These are phyloP conservation scores for Paedocypris micromegethes DNA, from an alignment of 2,797 vertebrate genomes.

Conservation along the genomic window DNA sequence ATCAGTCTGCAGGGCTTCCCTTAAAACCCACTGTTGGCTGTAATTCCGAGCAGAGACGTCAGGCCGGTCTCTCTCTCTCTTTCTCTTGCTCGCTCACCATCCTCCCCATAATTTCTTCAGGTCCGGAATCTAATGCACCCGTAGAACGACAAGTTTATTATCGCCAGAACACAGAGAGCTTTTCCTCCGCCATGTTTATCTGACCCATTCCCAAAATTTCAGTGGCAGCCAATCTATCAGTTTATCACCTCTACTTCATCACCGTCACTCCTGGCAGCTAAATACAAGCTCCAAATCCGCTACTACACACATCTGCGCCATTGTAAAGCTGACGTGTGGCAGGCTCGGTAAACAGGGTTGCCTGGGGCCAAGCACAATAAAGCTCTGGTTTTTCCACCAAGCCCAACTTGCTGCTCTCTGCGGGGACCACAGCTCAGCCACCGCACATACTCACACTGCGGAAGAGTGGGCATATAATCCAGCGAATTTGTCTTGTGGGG, in stretches of 20 bases:
- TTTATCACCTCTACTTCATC: constrained; percentile 83
- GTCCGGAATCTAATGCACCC: constrained; percentile 52
- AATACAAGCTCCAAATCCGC: constrained; percentile 79
- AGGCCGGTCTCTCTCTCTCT: constrained; percentile 31
- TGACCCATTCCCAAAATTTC: constrained; percentile 78
- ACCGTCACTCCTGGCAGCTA: constrained; percentile 81
- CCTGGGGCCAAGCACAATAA: constrained; percentile 59
- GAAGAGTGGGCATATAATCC: too few species aligned
- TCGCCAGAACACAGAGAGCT: constrained; percentile 70
- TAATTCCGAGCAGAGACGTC: constrained; percentile 40
- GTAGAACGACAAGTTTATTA: constrained; percentile 74
- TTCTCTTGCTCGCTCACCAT: constrained; percentile 12
- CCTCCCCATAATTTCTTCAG: constrained; percentile 42
- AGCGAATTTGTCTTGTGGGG: too few species aligned
- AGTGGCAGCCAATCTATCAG: constrained; percentile 79
- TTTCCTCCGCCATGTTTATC: constrained; percentile 71
- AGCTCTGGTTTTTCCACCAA: constrained; percentile 41
- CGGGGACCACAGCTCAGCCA: constrained; percentile 55
- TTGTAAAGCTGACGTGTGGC: constrained; percentile 64
- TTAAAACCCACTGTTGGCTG: constrained; percentile 55
- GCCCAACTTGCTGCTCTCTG: constrained; percentile 29
- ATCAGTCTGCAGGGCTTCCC: constrained; percentile 55
- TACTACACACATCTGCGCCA: constrained; percentile 70
- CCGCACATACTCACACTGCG: constrained; percentile 22
- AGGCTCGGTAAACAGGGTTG: constrained; percentile 66